Evolutionary conservation across 2,113 vertebrate species (phyloP).

Genomic region (Tragulus kanchil): DNA sequence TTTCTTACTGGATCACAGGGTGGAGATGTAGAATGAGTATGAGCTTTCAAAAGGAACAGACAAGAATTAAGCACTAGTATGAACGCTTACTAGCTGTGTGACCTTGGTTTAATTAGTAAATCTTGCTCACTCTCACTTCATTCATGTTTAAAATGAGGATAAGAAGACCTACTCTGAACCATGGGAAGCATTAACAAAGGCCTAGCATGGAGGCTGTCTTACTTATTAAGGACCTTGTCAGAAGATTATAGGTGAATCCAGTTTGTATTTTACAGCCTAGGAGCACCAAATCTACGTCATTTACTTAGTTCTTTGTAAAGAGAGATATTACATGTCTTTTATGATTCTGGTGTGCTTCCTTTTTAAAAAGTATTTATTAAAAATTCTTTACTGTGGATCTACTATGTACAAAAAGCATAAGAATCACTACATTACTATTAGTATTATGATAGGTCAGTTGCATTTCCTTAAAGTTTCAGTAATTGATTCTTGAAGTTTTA

Average conservation of each 20-base stretch:
- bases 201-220: neutral
- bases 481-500: neutral
- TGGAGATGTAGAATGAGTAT: neutral
- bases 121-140: slow-evolving; percentile 47
- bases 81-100: neutral
- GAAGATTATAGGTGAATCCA: neutral
- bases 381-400: neutral
- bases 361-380: slow-evolving; percentile 30
- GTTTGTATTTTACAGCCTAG: slow-evolving; percentile 34
- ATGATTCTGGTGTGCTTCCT: neutral
- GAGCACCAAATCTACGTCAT: neutral
- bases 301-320: neutral
- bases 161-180: slow-evolving; percentile 41
- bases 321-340: neutral
- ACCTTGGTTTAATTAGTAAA: slow-evolving; percentile 55
- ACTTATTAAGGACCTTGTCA: slow-evolving; percentile 14
- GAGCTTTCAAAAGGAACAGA: neutral
- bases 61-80: neutral
- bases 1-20: neutral
- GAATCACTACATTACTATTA: neutral
- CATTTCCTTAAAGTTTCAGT: slow-evolving; percentile 11
- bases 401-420: neutral
- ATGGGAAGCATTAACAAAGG: slow-evolving; percentile 48
- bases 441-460: neutral
- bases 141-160: slow-evolving; percentile 63